Evolutionary conservation across 2,888 invertebrate species (phyloP), one percentile per base, ranked within the genome.

Genomic region (Hyles lineata): DNA sequence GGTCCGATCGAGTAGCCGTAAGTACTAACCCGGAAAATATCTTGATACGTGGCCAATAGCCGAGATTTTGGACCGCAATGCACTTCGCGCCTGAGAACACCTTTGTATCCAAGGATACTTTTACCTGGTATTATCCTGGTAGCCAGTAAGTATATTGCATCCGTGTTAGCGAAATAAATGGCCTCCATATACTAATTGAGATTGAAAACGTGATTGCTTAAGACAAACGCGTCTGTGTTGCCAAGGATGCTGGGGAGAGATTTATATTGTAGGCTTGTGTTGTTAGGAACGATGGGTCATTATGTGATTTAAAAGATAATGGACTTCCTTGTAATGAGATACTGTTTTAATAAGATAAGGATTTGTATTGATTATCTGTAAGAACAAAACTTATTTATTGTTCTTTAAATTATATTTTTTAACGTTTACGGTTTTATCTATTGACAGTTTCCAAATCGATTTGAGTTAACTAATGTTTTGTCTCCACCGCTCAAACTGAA

Each of bases 21-120:
- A 58, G 72, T 74, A 71, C 69, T 71, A 71, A 15, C 58, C 62
- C 71, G 71, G 70, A 75, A 75, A 73, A 73, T 73, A 73, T 61
- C 73, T 58, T 55, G 73, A 73, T 62, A 80, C 80, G 79, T 79
- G 79, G 75, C 76, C 80, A 81, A 79, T 78, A 76, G 74, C 67
- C 63, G 72, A 75, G 76, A 73, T 75, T 78, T 74, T 74, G 75
- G 75, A 73, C 76, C 29, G 70, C 67, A 76, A 69, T 76, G 73
- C 75, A 75, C 73, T 75, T 77, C 55, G 61, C 70, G 70, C 62
- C 63, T 25, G 11, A 73, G 69, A 74, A 70, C 52, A 43, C 50
- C 67, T 67, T 67, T 67, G 50, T 67, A 21, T 21, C 21, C 21
- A 9, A n/a, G 55, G 43, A 19, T 32, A 32, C 21, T 32, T 63